Evolutionary conservation across 2,888 invertebrate genomes (phyloP).

Genomic region (Heterodera filipjevi): DNA sequence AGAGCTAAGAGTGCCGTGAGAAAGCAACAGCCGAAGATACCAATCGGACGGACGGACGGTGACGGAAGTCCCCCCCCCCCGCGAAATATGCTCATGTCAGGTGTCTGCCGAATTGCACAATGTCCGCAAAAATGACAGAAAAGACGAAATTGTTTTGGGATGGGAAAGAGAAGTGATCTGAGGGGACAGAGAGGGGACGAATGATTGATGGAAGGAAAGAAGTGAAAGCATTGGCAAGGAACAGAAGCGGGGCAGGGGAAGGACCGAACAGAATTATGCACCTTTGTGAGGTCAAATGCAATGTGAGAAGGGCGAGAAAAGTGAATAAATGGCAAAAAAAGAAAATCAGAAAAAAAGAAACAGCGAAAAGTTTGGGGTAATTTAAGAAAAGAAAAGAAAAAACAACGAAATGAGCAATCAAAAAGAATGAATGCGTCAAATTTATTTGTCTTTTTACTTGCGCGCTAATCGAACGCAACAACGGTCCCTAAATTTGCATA

Average conservation of each 20-base stretch:
- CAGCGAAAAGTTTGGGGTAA: too few relatives aligned
- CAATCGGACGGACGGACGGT: not conserved
- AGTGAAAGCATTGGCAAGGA: too few relatives aligned
- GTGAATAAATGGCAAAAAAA: not conserved
- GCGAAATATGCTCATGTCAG: not conserved
- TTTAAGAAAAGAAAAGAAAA: not conserved
- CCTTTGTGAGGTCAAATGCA: not conserved
- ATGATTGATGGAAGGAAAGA: not conserved
- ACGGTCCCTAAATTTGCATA: constrained; percentile 13
- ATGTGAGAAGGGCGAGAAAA: not conserved
- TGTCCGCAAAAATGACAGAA: not conserved
- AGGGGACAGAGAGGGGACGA: not conserved
- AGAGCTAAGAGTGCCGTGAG: not conserved
- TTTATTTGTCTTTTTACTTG: not conserved
- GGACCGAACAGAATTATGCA: too few relatives aligned
- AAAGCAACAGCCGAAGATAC: not conserved
- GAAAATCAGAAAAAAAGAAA: not conserved
- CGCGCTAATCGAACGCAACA: constrained; percentile 1
- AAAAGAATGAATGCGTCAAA: too few relatives aligned
- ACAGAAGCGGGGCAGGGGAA: too few relatives aligned
- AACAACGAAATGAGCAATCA: not conserved
- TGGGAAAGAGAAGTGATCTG: not conserved
- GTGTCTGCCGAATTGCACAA: not conserved
- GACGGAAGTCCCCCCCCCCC: not conserved
- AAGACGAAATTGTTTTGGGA: not conserved